Percentiles rank a stretch among this genome's conserved stretches.
Evolutionary conservation across 2,113 vertebrate genomes (phyloP).

Genomic region (Aldabrachelys gigantea): DNA sequence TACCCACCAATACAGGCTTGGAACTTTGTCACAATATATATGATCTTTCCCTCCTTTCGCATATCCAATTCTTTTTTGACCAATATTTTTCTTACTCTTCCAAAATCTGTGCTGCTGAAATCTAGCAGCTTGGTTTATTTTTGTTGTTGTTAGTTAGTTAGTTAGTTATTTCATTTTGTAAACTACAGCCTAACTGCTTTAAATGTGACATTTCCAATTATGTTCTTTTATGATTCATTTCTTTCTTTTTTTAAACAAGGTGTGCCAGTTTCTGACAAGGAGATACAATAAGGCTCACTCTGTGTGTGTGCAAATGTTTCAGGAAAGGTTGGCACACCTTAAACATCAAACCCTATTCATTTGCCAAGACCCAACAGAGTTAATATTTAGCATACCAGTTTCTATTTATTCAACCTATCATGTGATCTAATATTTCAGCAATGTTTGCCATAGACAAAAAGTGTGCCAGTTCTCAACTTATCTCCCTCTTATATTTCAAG

Average conservation of each 20-base stretch:
- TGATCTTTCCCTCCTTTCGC: neutral
- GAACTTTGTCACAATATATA: no score
- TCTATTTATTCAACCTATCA: constrained; percentile 21
- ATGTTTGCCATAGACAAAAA: neutral
- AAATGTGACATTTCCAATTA: neutral
- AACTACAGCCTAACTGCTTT: neutral
- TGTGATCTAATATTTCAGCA: constrained; percentile 20
- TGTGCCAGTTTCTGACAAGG: constrained; percentile 21
- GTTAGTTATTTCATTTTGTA: neutral
- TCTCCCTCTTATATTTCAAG: neutral
- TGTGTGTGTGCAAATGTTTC: neutral
- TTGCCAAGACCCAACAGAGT: constrained; percentile 2
- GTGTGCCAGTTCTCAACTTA: neutral
- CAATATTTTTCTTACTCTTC: neutral
- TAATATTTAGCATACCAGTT: neutral
- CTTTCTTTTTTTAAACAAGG: neutral
- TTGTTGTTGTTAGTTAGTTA: no score
- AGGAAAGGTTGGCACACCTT: constrained; percentile 34
- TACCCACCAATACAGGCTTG: no score
- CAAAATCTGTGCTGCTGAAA: neutral
- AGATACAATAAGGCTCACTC: neutral
- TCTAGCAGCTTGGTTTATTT: neutral
- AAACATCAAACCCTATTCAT: constrained; percentile 39
- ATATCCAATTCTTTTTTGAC: neutral
- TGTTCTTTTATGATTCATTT: constrained; percentile 33